A percentile compares a stretch with the other conserved stretches of the same genome.
These are phyloP conservation scores for Volucella inanis DNA, from an alignment of 2,888 invertebrate species.

Conservation along the genomic window DNA sequence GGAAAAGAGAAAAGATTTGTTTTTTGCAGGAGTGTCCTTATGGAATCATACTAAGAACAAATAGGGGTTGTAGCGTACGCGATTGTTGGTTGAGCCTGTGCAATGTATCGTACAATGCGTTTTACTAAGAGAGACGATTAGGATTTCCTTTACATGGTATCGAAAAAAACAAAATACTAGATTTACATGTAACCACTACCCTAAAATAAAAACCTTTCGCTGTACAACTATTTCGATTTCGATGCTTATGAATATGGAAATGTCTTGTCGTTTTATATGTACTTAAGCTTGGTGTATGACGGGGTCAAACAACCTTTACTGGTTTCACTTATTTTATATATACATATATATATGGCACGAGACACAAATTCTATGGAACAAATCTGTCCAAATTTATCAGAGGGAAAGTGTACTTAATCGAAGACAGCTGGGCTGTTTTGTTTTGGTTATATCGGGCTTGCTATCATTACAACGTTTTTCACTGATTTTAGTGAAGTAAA, in stretches of 20 bases:
- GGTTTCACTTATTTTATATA: slow-evolving; percentile 37
- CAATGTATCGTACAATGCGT: neutral
- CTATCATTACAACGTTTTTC: slow-evolving; percentile 35
- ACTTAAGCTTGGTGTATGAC: slow-evolving; percentile 31
- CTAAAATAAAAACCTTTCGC: slow-evolving; percentile 48
- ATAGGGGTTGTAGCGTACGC: slow-evolving; percentile 72
- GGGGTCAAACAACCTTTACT: slow-evolving; percentile 65
- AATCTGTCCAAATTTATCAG: slow-evolving; percentile 56
- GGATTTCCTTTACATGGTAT: slow-evolving; percentile 66
- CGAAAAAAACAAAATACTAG: slow-evolving; percentile 28
- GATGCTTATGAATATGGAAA: slow-evolving; percentile 67
- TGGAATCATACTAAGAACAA: slow-evolving; percentile 42
- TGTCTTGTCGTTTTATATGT: slow-evolving; percentile 31
- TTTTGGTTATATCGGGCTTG: slow-evolving; percentile 23
- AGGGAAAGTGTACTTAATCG: slow-evolving; percentile 35
- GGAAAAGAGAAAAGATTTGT: slow-evolving; percentile 41
- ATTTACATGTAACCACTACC: slow-evolving; percentile 44
- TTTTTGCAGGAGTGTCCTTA: slow-evolving; percentile 68
- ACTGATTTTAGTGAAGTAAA: slow-evolving; percentile 52
- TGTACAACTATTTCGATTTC: slow-evolving; percentile 59
- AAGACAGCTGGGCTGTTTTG: slow-evolving; percentile 59
- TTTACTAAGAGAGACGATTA: slow-evolving; percentile 56
- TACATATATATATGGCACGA: slow-evolving; percentile 31
- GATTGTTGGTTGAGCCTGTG: slow-evolving; percentile 48
- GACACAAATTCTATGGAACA: slow-evolving; percentile 52